These are phyloP conservation scores for Moxostoma hubbsi DNA, from an alignment of 2,797 vertebrate genomes.

Conservation along the genomic window DNA sequence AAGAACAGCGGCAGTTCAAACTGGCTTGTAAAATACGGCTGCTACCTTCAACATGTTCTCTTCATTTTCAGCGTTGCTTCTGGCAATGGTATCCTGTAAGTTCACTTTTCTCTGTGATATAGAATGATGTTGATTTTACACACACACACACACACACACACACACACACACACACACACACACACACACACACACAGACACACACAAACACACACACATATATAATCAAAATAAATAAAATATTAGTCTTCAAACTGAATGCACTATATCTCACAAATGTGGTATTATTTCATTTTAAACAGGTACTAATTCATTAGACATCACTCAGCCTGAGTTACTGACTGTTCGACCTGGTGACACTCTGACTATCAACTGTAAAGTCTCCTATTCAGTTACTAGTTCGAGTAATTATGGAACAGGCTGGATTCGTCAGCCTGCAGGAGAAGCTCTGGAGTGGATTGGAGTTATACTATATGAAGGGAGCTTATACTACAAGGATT, in stretches of 20 bases:
- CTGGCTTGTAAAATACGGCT: too few species aligned
- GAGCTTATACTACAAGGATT: accelerated
- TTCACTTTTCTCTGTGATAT: background rate
- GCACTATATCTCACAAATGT: background rate
- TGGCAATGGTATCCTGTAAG: constrained; percentile 1
- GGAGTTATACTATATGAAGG: accelerated
- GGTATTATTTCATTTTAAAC: background rate
- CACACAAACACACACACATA: too few species aligned
- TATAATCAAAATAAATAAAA: too few species aligned
- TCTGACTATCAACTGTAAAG: constrained; percentile 20
- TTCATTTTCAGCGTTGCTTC: background rate
- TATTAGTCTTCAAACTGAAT: too few species aligned
- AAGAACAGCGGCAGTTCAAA: too few species aligned
- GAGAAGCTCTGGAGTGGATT: constrained; percentile 28
- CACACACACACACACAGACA: too few species aligned
- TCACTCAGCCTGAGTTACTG: constrained; percentile 37
- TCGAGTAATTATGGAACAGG: too few species aligned
- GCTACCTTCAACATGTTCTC: background rate
- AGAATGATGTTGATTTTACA: too few species aligned
- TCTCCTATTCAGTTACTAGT: too few species aligned
- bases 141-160: too few species aligned
- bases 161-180: too few species aligned
- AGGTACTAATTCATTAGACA: constrained; percentile 1
- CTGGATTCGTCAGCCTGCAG: constrained; percentile 38
- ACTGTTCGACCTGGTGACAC: constrained; percentile 14